Evolutionary conservation across 2,888 invertebrate genomes (phyloP), one percentile per base, ranked within the genome.

Genomic region (Willowsia nigromaculata): DNA sequence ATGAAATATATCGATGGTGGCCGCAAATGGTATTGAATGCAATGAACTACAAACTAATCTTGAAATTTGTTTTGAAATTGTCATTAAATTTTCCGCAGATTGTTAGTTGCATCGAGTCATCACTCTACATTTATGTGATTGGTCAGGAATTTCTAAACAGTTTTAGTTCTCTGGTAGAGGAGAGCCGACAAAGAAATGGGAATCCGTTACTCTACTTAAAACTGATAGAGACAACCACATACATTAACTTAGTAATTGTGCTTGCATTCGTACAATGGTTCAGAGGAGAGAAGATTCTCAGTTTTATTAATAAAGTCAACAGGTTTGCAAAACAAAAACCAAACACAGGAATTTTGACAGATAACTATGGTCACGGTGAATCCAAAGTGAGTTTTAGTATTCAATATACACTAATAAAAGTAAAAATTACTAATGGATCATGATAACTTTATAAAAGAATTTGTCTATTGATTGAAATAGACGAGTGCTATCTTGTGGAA

Each of bases 231-330:
- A 15, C 71, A 43, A 43, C 27, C n/a, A 13, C 71, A 1, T 71
- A 71, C 43, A 43, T 71, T 11, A 71, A 71, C 22, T 22, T 71
- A 9, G 43, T 71, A 5, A 25, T 25, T 22, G 43, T 22, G 5
- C 40, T 71, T 11, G 13, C 71, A 5, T 43, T 43, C 11, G 22
- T 25, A 1, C 71, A 71, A 25, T 71, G 71, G 22, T 40, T 43
- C 22, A 13, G 22, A 25, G 71, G 43, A 37, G 25, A 22, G 22
- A 3, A 43, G 1, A 40, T 43, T 43, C 25, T 71, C 1, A 22
- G 71, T 1, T 71, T 43, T 71, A 22, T 71, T 25, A 71, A 71
- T 11, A 71, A 71, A 71, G n/a, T 71, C 22, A 71, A 11, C 13
- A 71, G 22, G 11, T 43, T 71, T 33, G 30, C 65, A 59, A 13